Evolutionary conservation across 2,888 invertebrate genomes (phyloP).

Genomic region (Folsomia manolachei): DNA sequence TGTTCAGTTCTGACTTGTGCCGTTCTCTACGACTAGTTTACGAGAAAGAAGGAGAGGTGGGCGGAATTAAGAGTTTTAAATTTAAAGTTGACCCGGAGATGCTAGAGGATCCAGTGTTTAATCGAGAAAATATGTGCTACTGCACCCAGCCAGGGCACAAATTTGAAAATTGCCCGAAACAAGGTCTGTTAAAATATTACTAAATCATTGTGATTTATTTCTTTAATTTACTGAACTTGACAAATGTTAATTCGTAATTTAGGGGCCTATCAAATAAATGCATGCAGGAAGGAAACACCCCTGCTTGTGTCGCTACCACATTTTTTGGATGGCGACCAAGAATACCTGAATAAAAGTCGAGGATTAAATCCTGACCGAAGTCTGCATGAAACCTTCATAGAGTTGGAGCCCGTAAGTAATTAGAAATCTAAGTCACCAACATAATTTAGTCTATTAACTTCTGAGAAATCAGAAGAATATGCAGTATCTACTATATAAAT

Average conservation of each 20-base stretch:
- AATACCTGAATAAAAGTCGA: conserved; percentile 23
- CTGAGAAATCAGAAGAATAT: too few relatives aligned
- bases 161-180: conserved; percentile 33
- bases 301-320: conserved; percentile 36
- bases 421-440: neutral
- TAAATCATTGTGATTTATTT: too few relatives aligned
- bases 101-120: conserved; percentile 33
- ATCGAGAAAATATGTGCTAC: conserved; percentile 39
- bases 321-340: conserved; percentile 33
- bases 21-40: conserved; percentile 29
- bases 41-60: conserved; percentile 26
- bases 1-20: conserved; percentile 37
- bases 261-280: conserved; percentile 38
- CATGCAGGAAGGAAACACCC: conserved; percentile 37
- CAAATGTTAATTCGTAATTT: too few relatives aligned
- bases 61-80: conserved; percentile 27
- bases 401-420: conserved; percentile 35
- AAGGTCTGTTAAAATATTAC: too few relatives aligned
- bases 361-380: conserved; percentile 31
- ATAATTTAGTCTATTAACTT: too few relatives aligned
- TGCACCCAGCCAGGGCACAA: conserved; percentile 32
- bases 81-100: conserved; percentile 26
- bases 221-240: too few relatives aligned
- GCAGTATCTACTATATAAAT: too few relatives aligned
- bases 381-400: conserved; percentile 38